These are phyloP conservation scores for Uropsilus gracilis DNA, from an alignment of 2,113 vertebrate genomes.

Conservation along the genomic window DNA sequence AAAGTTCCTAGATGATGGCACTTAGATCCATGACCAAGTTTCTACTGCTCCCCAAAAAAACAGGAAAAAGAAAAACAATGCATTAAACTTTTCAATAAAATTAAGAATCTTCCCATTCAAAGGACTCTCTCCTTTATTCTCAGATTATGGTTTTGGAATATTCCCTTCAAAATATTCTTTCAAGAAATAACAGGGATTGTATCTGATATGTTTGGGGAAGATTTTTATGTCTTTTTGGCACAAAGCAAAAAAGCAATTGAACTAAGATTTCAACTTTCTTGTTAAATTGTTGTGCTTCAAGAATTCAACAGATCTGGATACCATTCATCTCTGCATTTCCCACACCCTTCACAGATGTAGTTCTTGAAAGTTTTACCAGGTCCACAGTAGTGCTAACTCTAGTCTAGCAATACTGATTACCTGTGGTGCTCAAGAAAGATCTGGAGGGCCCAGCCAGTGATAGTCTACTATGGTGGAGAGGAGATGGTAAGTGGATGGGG, in stretches of 20 bases:
- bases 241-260: neutral
- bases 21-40: neutral
- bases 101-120: neutral
- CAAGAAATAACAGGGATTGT: neutral
- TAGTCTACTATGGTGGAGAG: neutral
- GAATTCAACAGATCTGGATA: neutral
- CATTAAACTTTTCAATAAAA: neutral
- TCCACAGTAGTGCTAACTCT: neutral
- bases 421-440: neutral
- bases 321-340: neutral
- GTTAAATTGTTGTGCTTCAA: neutral
- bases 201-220: neutral
- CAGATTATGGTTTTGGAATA: neutral
- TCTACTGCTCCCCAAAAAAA: neutral
- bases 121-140: neutral
- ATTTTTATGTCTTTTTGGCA: neutral
- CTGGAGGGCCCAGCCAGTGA: neutral
- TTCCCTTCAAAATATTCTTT: slow-evolving; percentile 7
- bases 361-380: neutral
- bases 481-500: neutral
- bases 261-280: neutral
- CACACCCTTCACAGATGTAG: neutral
- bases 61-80: neutral
- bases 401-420: neutral
- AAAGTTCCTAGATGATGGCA: neutral